These are phyloP conservation scores for Anhinga rufa DNA, from an alignment of 2,113 vertebrate species.

Conservation along the genomic window DNA sequence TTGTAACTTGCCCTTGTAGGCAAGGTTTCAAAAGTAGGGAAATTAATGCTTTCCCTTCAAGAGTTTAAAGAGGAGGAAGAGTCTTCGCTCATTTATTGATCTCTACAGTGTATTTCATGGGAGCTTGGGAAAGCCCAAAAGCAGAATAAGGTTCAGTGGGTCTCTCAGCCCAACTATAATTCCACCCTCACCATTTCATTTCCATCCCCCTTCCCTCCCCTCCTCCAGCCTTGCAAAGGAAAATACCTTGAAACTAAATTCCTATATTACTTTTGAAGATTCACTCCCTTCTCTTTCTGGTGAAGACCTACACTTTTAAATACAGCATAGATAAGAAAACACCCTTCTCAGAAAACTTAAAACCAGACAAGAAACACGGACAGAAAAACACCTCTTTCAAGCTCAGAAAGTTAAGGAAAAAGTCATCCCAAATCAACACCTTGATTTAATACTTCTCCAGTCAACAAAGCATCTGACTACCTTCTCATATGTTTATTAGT, in stretches of 20 bases:
- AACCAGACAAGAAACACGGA: background rate
- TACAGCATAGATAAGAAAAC: background rate
- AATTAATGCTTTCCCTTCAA: background rate
- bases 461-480: background rate
- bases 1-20: background rate
- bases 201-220: background rate
- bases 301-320: background rate
- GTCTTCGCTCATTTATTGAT: background rate
- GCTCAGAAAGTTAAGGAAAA: background rate
- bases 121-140: background rate
- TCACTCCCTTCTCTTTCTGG: background rate
- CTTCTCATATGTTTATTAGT: background rate
- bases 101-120: background rate
- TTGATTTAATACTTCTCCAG: background rate
- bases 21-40: background rate
- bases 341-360: background rate
- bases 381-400: background rate
- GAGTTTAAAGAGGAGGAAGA: background rate
- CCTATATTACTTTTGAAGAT: background rate
- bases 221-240: background rate
- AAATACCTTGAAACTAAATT: background rate
- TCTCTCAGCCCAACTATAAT: background rate
- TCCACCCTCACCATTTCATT: background rate
- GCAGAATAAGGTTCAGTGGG: background rate
- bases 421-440: background rate